A percentile compares a stretch with the other conserved stretches of the same genome.
phyloP scores from a whole-genome alignment of 2,888 invertebrate species.

The Hypsopygia costalis region DNA sequence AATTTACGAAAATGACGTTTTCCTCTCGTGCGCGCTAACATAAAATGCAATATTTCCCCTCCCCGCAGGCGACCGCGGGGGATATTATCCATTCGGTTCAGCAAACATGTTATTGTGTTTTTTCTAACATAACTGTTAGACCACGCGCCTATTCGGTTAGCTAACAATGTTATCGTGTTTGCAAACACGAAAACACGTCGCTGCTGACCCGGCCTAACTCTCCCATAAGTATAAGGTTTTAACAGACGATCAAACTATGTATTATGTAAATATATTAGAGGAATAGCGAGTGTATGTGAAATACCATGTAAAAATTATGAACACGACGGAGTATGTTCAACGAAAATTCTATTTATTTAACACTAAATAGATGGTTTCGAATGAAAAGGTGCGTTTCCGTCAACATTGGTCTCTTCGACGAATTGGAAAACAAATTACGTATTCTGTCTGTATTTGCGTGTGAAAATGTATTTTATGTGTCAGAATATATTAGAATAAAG shows the following conservation, averaged over 20 bases:
- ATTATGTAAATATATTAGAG: constrained; percentile 10
- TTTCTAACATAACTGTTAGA: too few relatives aligned
- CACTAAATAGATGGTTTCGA: not conserved
- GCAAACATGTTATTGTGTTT: too few relatives aligned
- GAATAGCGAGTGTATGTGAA: constrained; percentile 1
- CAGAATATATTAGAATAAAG: constrained; percentile 13
- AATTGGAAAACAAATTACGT: not conserved
- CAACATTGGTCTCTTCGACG: not conserved
- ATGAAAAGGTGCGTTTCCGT: not conserved
- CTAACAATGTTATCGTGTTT: too few relatives aligned
- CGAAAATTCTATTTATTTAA: constrained; percentile 6
- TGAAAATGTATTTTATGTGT: constrained; percentile 5
- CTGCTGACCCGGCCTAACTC: too few relatives aligned
- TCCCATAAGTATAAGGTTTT: too few relatives aligned
- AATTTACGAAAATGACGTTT: too few relatives aligned
- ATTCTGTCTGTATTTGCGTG: not conserved
- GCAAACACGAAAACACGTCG: too few relatives aligned
- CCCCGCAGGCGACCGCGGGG: too few relatives aligned
- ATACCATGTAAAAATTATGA: not conserved
- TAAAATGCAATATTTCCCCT: too few relatives aligned
- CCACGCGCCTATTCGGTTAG: too few relatives aligned
- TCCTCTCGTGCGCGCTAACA: too few relatives aligned
- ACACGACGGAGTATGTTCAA: not conserved
- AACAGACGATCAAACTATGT: not conserved
- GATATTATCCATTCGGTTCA: too few relatives aligned